phyloP scores from a whole-genome alignment of 30 jellyfish, hydroid and myxozoan species.

The Morbakka virulenta region DNA sequence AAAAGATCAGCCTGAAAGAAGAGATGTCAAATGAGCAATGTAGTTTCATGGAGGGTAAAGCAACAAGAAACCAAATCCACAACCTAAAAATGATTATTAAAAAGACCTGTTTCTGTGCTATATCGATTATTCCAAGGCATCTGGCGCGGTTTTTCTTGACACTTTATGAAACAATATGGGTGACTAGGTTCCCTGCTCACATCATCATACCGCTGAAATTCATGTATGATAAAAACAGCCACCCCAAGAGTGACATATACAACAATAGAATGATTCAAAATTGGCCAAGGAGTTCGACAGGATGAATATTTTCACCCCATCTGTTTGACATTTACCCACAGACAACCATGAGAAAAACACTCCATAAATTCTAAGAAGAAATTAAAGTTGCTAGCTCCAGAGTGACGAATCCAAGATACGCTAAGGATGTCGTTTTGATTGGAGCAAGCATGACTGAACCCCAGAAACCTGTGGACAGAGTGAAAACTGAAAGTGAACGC shows the following conservation, averaged over 20 bases:
- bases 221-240: background rate
- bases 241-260: background rate
- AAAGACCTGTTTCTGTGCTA: no score
- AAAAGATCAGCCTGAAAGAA: no score
- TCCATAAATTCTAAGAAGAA: background rate
- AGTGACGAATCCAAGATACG: background rate
- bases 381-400: background rate
- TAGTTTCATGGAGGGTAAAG: no score
- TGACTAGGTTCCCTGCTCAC: background rate
- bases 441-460: background rate
- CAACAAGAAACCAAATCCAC: no score
- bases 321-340: background rate
- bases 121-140: no score
- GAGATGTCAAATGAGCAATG: no score
- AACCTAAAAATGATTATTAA: no score
- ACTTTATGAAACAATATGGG: background rate
- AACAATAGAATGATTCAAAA: background rate
- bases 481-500: no score
- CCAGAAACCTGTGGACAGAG: no score
- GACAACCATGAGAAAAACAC: background rate
- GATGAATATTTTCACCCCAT: background rate
- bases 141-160: no score
- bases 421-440: background rate
- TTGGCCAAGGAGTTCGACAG: conserved; percentile 2
- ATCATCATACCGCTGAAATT: background rate